Evolutionary conservation across 2,113 vertebrate genomes (phyloP).

Genomic region (Anguilla rostrata): DNA sequence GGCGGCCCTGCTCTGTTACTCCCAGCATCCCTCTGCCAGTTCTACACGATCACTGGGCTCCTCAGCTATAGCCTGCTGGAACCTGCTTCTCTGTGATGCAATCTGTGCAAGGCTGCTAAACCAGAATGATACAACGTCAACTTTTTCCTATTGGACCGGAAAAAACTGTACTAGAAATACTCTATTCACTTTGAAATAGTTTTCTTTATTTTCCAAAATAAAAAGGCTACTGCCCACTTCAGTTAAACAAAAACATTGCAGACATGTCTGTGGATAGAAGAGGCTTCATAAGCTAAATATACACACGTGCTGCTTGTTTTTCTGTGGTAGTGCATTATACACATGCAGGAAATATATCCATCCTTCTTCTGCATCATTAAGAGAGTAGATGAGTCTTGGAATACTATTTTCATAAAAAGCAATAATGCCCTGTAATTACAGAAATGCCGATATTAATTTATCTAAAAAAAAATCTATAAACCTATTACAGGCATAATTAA

Average conservation of each 20-base stretch:
- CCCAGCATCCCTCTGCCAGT: neutral
- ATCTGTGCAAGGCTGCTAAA: neutral
- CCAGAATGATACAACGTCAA: neutral
- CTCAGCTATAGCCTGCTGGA: neutral
- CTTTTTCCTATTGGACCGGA: neutral
- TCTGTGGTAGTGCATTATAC: neutral
- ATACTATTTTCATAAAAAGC: constrained; percentile 79
- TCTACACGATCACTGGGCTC: neutral
- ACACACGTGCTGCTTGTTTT: neutral
- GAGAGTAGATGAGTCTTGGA: constrained; percentile 72
- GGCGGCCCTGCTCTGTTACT: neutral
- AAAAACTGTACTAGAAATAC: neutral
- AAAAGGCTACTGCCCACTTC: neutral
- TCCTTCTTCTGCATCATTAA: constrained; percentile 62
- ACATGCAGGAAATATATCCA: constrained; percentile 54
- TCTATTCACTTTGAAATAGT: neutral
- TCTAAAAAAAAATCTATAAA: constrained; percentile 81
- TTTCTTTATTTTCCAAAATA: neutral
- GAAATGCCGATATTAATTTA: constrained; percentile 80
- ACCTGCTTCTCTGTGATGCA: neutral
- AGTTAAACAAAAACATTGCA: neutral
- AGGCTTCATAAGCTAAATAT: neutral
- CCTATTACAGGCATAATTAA: constrained; percentile 79
- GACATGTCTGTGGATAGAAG: neutral
- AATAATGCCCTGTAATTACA: constrained; percentile 81